Evolutionary conservation across 2,797 vertebrate species (phyloP).

Genomic region (Uromys caudimaculatus): DNA sequence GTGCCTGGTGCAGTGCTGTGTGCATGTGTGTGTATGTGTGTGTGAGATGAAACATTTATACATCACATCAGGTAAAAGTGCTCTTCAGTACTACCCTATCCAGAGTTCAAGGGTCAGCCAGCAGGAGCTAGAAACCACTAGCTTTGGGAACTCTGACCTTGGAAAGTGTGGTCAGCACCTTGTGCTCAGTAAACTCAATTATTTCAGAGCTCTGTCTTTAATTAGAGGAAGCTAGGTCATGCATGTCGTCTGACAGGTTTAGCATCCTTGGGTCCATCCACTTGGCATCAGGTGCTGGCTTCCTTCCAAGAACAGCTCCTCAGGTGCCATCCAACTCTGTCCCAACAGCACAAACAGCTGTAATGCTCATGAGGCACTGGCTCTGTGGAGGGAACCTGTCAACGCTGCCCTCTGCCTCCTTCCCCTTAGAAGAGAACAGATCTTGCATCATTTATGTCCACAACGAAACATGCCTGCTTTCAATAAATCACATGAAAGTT

Average conservation of each 20-base stretch:
- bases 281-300: background rate
- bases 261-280: background rate
- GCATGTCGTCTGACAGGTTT: rapidly evolving
- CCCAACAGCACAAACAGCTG: background rate
- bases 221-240: background rate
- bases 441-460: background rate
- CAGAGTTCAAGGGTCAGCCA: background rate
- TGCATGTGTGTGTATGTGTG: background rate
- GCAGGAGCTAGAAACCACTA: conserved; percentile 4
- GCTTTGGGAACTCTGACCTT: background rate
- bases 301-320: background rate
- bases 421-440: too few species aligned
- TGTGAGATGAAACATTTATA: background rate
- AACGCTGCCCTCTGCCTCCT: background rate
- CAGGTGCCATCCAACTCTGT: background rate
- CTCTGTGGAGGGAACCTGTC: background rate
- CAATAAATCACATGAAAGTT: background rate
- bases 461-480: background rate
- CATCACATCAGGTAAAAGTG: conserved; percentile 59
- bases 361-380: background rate
- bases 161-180: background rate
- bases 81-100: conserved; percentile 15
- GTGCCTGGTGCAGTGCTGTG: background rate
- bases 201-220: rapidly evolving
- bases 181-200: background rate